Evolutionary conservation across 1,140 invertebrate species (phyloP).

Genomic region (Trichonephila inaurata): DNA sequence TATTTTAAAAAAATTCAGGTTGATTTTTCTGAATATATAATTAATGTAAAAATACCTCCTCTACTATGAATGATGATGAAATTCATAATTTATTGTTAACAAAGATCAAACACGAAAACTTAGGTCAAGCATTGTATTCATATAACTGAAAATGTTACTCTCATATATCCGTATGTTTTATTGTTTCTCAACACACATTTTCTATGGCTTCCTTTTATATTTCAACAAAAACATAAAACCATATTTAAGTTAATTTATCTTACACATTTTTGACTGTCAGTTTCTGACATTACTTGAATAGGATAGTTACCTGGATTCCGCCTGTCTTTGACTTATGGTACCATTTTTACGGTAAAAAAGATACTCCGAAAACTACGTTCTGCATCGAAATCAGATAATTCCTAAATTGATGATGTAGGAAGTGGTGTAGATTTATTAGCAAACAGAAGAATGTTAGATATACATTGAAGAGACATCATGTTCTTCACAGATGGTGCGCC

Average conservation of each 20-base stretch:
- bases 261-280: neutral
- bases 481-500: constrained; percentile 21
- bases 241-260: neutral
- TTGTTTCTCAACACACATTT: neutral
- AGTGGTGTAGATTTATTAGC: neutral
- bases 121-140: no score
- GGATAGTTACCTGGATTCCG: neutral
- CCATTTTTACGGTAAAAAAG: neutral
- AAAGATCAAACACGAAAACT: no score
- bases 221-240: neutral
- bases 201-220: neutral
- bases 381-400: neutral
- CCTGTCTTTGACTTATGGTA: neutral
- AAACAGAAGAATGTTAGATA: neutral
- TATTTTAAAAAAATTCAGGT: no score
- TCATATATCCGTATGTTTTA: neutral
- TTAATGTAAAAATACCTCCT: no score
- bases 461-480: neutral
- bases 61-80: no score
- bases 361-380: neutral
- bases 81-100: no score
- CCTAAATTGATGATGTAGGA: constrained; percentile 20
- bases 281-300: constrained; percentile 3
- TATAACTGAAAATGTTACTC: neutral
- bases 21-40: no score